Base-by-base conservation (phyloP, 2,113 vertebrate genomes). In the Asarcornis scutulata region DNA sequence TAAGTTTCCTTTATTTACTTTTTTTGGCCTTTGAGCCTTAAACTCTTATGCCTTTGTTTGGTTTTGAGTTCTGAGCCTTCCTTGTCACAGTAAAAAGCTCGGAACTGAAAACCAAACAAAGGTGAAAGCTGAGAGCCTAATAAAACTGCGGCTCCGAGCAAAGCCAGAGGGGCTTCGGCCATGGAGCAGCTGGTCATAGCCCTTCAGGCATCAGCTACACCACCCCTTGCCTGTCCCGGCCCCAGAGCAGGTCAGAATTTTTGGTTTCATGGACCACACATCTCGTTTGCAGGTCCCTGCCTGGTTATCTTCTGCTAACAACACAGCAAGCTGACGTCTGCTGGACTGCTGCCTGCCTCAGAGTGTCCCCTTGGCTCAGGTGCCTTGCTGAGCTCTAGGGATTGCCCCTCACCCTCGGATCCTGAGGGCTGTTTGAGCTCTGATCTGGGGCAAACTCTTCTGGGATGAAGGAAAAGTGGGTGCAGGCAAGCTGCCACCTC, bases 1-100 rank as follows among this genome's bases (percentile, higher is more conserved):
- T 8, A 17, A 2, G 5, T 64, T 93, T 88, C 80, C 59, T 95
- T 76, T 86, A 74, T 94, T 96, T 96, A 88, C 44, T 80, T 80
- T 83, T 64, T 89, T 63, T 4, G 11, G 38, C 42, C 50, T 86
- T 53, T 27, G 26, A 86, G 50, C 44, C 48, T 83, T 81, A 86
- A 95, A 88, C 76, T 77, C 66, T 85, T 11, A 12, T 8, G 31
- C 21, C 11, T 93, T 64, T 92, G 84, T 92, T 95, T 95, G 84
- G 69, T 36, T 84, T 86, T 34, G 0, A 1, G 77, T 55, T 53
- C 52, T 12, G 74, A 77, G 56, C 34, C 32, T 52, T 86, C 22
- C 63, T 29, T 13, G 42, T 60, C 71, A 53, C 0, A 0, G 88
- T 74, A 79, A 68, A 83, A 53, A 75, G 42, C 91, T 75, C 29